Percentiles rank a stretch among this genome's conserved stretches.
Evolutionary conservation across 2,113 vertebrate genomes (phyloP).

Genomic region (Platysternon megacephalum): DNA sequence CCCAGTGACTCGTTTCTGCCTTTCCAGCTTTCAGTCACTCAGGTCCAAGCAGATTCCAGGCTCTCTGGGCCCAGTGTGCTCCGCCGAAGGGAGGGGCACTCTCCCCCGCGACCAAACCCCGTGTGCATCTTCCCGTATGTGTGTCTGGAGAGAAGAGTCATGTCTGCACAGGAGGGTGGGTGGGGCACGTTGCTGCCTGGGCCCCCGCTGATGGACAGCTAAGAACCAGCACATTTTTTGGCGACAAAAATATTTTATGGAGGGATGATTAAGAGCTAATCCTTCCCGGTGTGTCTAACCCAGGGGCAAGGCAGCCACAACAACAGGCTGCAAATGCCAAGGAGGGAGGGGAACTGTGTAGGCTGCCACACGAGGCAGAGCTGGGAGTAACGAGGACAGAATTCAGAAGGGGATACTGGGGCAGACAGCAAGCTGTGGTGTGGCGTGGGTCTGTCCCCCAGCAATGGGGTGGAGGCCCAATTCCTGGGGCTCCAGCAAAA

Average conservation of each 20-base stretch:
- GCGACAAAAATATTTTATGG: neutral
- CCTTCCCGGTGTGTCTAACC: neutral
- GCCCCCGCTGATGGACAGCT: neutral
- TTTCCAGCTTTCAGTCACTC: neutral
- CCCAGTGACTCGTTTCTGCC: neutral
- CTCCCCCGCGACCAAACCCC: neutral
- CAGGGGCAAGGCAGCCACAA: neutral
- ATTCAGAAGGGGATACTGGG: neutral
- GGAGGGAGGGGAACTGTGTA: neutral
- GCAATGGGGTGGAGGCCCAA: neutral
- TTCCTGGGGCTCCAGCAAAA: neutral
- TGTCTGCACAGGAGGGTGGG: neutral
- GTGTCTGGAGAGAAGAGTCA: neutral
- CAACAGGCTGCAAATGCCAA: neutral
- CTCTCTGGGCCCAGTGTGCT: neutral
- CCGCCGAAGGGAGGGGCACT: neutral
- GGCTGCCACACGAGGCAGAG: neutral
- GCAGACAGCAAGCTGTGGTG: neutral
- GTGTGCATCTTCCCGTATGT: neutral
- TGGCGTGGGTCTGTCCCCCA: neutral
- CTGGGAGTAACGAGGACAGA: neutral
- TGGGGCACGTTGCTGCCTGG: neutral
- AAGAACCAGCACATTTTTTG: neutral
- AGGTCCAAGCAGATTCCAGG: neutral
- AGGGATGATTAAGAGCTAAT: neutral